A percentile compares a stretch with the other conserved stretches of the same genome.
These are phyloP conservation scores for Ormyrus labotus DNA, from an alignment of 2,888 invertebrate genomes.

Conservation along the genomic window DNA sequence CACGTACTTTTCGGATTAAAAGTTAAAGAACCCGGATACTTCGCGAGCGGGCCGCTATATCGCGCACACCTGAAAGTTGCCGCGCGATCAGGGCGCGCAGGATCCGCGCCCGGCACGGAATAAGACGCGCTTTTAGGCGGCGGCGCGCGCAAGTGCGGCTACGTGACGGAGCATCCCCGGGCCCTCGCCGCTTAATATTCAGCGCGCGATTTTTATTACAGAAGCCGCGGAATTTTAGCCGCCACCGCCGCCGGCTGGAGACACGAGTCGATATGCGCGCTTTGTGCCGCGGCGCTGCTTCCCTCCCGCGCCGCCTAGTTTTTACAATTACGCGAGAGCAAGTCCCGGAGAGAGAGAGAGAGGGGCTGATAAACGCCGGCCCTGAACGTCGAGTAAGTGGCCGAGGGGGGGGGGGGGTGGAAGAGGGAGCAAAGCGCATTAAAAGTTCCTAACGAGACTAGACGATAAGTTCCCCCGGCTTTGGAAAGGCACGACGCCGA, in stretches of 20 bases:
- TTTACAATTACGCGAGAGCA: no score
- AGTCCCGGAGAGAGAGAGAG: not conserved
- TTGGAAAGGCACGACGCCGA: not conserved
- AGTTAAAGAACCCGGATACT: no score
- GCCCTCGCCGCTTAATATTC: constrained; percentile 58
- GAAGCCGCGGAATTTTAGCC: constrained; percentile 56
- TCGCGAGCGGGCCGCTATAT: no score
- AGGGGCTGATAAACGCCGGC: constrained; percentile 36
- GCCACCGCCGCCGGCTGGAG: not conserved
- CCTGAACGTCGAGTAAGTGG: not conserved
- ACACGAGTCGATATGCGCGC: constrained; percentile 1
- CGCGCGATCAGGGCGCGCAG: not conserved
- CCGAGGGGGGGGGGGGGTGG: not conserved
- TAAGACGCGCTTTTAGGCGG: constrained; percentile 10
- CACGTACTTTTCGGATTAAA: no score
- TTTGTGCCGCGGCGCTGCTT: not conserved
- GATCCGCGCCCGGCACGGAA: constrained; percentile 4
- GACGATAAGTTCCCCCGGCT: constrained; percentile 26
- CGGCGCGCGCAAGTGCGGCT: constrained; percentile 26
- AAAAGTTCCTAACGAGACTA: constrained; percentile 47
- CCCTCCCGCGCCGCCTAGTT: not conserved
- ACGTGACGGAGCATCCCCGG: constrained; percentile 13
- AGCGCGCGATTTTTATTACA: constrained; percentile 62
- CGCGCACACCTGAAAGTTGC: no score
- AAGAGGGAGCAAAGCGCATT: constrained; percentile 27